Base-by-base conservation (phyloP, 2,888 invertebrate genomes). In the Agriotes lineatus region DNA sequence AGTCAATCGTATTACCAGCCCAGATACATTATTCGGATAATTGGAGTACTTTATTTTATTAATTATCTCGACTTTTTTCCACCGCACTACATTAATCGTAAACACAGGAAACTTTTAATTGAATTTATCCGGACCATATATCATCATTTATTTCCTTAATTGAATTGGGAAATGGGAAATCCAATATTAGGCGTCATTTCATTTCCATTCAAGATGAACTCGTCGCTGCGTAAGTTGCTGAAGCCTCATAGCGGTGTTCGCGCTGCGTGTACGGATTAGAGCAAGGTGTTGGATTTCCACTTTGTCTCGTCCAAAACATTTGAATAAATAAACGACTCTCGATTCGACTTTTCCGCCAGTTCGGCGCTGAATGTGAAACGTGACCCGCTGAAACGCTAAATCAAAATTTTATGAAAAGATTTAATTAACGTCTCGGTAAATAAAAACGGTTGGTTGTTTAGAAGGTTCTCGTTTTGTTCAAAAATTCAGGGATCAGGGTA, bases 141-240 rank as follows among this genome's bases (percentile, higher is more conserved):
- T 64, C 64, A 69, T 69, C 59, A 54, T 59, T 62, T 62, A 67
- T 62, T 62, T 62, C 37, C 62, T 64, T 69, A 68, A 63, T 68
- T 68, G 59, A 64, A 69, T 60, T 56, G 63, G 60, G 59, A 64
- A 64, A 69, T 54, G 44, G 45, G 42, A 60, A 69, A 69, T 63
- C 57, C 62, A 58, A 35, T 62, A 58, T 58, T 58, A 64, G 39
- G 22, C 45, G 35, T 57, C 48, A 57, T 64, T 64, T 64, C 64
- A 64, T 64, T 64, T 64, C 57, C 58, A 64, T 64, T 64, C 39
- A 57, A 33, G 35, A 30, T 33, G 56, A 56, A 56, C 39, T 56
- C 56, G 56, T 35, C 56, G 20, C 12, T 56, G 14, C 33, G 39
- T 20, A 56, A 56, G 56, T 56, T 56, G 16, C 39, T 20, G 56